A percentile compares a stretch with the other conserved stretches of the same genome.
phyloP scores from a whole-genome alignment of 2,113 vertebrate genomes.

The Ranitomeya variabilis region DNA sequence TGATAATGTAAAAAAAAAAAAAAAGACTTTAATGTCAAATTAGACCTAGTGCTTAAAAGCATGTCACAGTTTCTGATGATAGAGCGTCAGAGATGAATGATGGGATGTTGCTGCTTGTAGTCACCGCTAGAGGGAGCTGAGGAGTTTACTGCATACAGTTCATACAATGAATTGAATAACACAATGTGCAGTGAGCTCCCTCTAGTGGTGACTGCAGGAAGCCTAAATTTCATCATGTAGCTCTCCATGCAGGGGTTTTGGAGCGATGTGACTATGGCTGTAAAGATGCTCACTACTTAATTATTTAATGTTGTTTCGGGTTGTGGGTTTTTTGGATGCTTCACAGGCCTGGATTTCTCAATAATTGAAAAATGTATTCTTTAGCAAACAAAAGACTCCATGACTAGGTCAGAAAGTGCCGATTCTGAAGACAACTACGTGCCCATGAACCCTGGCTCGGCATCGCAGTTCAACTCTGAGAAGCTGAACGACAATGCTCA shows the following conservation, averaged over 20 bases:
- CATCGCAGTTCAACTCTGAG: constrained; percentile 80
- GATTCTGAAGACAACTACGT: constrained; percentile 98
- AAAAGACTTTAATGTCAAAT: too few species aligned
- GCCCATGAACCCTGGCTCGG: constrained; percentile 93
- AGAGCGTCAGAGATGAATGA: too few species aligned
- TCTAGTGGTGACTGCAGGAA: not conserved
- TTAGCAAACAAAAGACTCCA: constrained; percentile 77
- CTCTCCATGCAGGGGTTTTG: not conserved
- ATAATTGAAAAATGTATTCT: not conserved
- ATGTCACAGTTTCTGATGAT: too few species aligned
- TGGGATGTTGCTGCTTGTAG: too few species aligned
- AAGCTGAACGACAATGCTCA: constrained; percentile 85
- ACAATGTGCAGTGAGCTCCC: not conserved
- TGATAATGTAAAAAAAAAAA: too few species aligned
- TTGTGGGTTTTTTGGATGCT: not conserved
- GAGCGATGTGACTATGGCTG: not conserved
- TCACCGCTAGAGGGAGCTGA: not conserved
- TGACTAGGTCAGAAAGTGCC: constrained; percentile 88
- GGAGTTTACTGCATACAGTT: not conserved
- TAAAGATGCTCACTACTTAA: too few species aligned
- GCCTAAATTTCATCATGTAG: not conserved
- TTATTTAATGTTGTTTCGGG: too few species aligned
- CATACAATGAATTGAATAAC: not conserved
- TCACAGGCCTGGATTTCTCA: not conserved
- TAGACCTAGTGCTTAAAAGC: too few species aligned